Conservation (phyloP, 2,797 vertebrate genomes). For the Pogoniulus pusillus region DNA sequence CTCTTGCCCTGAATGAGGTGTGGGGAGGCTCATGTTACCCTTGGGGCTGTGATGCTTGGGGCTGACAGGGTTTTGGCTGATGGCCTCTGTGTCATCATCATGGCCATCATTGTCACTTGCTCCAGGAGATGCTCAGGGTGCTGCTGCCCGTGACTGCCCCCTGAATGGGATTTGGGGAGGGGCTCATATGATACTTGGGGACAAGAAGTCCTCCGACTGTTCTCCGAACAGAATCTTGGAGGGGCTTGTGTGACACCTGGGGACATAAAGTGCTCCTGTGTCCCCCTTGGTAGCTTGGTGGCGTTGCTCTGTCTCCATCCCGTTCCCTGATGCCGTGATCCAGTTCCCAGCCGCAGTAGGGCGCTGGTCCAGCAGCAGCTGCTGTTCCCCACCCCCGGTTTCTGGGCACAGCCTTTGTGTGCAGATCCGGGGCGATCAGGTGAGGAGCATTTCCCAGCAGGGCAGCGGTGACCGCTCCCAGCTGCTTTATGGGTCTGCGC, state of each 20-base stretch:
- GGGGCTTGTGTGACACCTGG: not conserved
- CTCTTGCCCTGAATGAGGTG: not conserved
- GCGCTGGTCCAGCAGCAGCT: not conserved
- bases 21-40: not conserved
- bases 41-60: not conserved
- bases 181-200: not conserved
- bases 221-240: not conserved
- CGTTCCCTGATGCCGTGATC: not conserved
- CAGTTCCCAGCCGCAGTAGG: fast-evolving
- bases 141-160: not conserved
- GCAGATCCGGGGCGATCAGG: not conserved
- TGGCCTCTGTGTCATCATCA: not conserved
- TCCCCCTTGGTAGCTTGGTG: not conserved
- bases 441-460: not conserved
- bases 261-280: not conserved
- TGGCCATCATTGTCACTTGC: not conserved
- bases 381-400: not conserved
- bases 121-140: not conserved
- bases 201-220: not conserved
- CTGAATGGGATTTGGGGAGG: not conserved
- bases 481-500: not conserved
- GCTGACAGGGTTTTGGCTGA: not conserved
- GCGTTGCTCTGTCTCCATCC: fast-evolving
- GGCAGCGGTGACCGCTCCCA: not conserved
- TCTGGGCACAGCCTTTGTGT: slow-evolving; percentile 25